Evolutionary conservation across 1,140 invertebrate genomes (phyloP), one percentile per base, ranked within the genome.

Genomic region (Cardiocondyla obscurior): DNA sequence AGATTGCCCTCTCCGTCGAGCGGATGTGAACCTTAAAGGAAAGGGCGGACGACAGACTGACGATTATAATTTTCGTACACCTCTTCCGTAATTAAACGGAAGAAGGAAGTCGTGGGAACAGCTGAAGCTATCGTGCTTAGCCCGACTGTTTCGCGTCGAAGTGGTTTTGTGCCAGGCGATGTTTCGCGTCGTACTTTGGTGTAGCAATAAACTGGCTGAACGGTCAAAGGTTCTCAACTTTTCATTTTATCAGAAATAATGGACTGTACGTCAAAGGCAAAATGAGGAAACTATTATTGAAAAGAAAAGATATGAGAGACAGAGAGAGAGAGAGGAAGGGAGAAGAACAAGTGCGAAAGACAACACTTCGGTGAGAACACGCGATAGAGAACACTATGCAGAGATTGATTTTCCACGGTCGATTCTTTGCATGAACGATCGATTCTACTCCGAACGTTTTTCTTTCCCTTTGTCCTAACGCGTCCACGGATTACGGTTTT

Each of bases 111-210:
- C 33, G 69, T n/a, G 84, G 60, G 42, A 83, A 82, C 14, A 70
- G 67, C 53, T 73, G 79, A 85, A 85, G 81, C 87, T 91, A 85
- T 91, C 90, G 91, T 92, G 90, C 90, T 89, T 90, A 90, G 85
- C 86, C 87, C 87, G 91, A 92, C 89, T 91, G 90, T 92, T 92
- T 92, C 86, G 84, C 87, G 84, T 90, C 87, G 64, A 90, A 91
- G 88, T 90, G 87, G 85, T 90, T 88, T 90, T 90, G 90, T 92
- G 89, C 90, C 92, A 93, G 92, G 89, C 90, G 83, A 87, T 81
- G 90, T 84, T 88, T 88, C 88, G 88, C 84, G 88, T 90, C 85
- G 77, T 82, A 79, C 62, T 73, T 64, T 53, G 58, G 82, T 90
- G 86, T 89, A 84, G 84, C 88, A 91, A 91, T 91, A 91, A 91